Evolutionary conservation across 2,797 vertebrate species (phyloP), one percentile per base, ranked within the genome.

Genomic region (Protonibea diacanthus): DNA sequence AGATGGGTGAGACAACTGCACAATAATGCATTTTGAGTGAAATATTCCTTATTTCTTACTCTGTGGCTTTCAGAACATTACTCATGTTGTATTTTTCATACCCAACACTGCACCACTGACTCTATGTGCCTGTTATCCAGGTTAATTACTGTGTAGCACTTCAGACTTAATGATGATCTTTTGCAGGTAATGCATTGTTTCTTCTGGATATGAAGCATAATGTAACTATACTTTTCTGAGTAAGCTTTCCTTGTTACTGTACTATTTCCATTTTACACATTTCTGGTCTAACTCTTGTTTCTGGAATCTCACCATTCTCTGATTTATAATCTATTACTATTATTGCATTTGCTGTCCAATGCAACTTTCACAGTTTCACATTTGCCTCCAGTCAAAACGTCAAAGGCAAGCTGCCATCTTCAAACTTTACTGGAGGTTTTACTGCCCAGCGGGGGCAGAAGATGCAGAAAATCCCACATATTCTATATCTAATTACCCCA

Each of bases 381-480:
- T 33, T 33, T 33, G 29, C 29, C 29, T 33, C 29, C 29, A 33
- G 29, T 33, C 29, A 33, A 33, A 33, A 7, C 29, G 6, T 33
- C 29, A 29, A 29, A 29, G 29, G 29, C 29, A 29, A 6, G n/a
- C 25, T 0, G 5, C 20, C 14, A 48, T 33, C 51, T n/a, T 15
- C 66, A 33, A 20, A 10, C 38, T 67, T 53, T 25, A 67, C n/a
- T 29, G 40, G 40, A 45, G 44, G 23, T 53, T 42, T 20, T 21
- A 2, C 57, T 20, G 6, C 38, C 20, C 13, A 40, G 13, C 5
- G 21, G 21, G 14, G 9, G 27, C 14, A 45, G n/a, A 42, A 21
- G n/a, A 52, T 59, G 55, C 73, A 59, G 57, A 33, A 55, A 67
- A 63, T 59, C 67, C 8, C 23, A 55, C 48, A 44, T n/a, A 20